Evolutionary conservation across 1,140 invertebrate species (phyloP), one percentile per base, ranked within the genome.

Genomic region (Aricia agestis): DNA sequence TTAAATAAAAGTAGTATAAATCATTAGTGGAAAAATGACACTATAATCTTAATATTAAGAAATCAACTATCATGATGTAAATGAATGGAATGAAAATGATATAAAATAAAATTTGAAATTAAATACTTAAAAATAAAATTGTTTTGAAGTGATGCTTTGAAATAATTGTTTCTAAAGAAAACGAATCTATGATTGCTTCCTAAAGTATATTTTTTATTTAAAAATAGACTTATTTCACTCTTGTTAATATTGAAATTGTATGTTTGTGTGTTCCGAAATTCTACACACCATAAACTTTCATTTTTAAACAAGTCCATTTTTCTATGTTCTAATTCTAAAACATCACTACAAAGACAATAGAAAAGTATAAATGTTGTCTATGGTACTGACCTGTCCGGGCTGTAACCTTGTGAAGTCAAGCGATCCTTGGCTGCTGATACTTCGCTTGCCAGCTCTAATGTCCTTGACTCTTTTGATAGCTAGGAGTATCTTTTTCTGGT

Each of bases 401-500:
- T 93, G 93, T 92, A 92, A 92, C 92, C 76, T 93, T 82, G 82
- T 94, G 93, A 85, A 94, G 89, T 91, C 94, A 83, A 81, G 90
- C 78, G 79, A 94, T 74, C 90, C 94, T 89, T 80, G 94, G 85
- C 68, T 94, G 87, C 82, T 94, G 93, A 89, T 96, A 82, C 87
- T 91, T 75, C 96, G 93, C 89, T 97, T 97, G 61, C 97, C 97
- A 36, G 96, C 95, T 72, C 96, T 94, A 71, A 99, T 97, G 85
- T 99, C 97, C 91, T 99, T 99, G 15, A 99, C 95, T 89, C 98
- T 94, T 88, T 99, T 99, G 77, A 99, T 99, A 69, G 98, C 98
- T 77, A 99, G 92, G 78, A 98, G 95, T 75, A 99, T 96, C 92
- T 99, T 98, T 93, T 99, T 99, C 91, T 99, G 98, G 90, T 99